phyloP scores from a whole-genome alignment of 2,888 invertebrate genomes.

The Tetropium fuscum region DNA sequence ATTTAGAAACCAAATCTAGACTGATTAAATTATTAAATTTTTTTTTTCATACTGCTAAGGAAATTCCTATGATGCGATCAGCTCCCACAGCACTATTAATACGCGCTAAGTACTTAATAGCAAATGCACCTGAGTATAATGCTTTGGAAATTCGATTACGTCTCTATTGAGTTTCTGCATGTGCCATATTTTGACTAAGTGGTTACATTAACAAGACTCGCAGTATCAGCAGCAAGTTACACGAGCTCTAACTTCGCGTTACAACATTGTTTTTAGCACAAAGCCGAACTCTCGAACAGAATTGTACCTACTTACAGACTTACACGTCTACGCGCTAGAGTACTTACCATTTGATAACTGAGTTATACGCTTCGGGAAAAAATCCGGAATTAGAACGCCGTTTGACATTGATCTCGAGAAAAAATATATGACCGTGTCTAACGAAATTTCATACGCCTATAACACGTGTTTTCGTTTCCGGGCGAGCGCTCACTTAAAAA shows the following conservation, averaged over 20 bases:
- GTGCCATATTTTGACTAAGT: conserved; percentile 17
- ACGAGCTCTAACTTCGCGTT: conserved; percentile 4
- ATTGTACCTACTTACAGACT: conserved; percentile 3
- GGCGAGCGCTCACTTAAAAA: not conserved
- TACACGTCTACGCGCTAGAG: no score
- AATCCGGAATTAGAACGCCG: no score
- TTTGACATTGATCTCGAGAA: not conserved
- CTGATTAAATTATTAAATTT: no score
- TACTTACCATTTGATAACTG: not conserved
- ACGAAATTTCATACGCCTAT: not conserved
- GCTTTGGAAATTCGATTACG: conserved; percentile 17
- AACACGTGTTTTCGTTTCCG: not conserved
- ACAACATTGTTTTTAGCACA: conserved; percentile 18
- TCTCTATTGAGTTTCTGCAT: conserved; percentile 19
- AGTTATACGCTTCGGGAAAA: no score
- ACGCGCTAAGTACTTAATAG: no score
- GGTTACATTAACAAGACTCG: conserved; percentile 23
- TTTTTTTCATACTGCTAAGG: no score
- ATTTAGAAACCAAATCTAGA: no score
- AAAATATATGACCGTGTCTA: not conserved
- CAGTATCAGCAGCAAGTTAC: conserved; percentile 2
- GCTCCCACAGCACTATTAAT: no score
- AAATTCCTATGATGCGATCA: no score
- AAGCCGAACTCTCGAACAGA: conserved; percentile 6
- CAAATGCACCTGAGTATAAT: conserved; percentile 4